These are phyloP conservation scores for Herpailurus yagouaroundi DNA, from an alignment of 2,113 vertebrate species.

Conservation along the genomic window DNA sequence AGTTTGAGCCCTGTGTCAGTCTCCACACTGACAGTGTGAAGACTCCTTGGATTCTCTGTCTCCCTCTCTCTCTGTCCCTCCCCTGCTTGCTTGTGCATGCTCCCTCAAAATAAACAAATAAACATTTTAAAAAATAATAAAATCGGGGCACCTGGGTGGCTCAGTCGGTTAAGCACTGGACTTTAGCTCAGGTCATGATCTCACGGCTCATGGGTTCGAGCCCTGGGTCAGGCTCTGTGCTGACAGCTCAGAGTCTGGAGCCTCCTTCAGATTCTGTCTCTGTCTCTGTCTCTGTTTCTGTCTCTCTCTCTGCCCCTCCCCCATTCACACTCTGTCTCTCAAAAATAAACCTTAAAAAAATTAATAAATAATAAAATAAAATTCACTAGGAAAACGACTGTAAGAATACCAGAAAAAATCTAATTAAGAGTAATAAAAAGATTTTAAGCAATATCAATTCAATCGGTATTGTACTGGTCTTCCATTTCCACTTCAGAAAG, in stretches of 20 bases:
- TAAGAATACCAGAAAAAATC: neutral
- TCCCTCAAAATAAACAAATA: neutral
- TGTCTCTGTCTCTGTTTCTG: too few species aligned
- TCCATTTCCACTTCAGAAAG: neutral
- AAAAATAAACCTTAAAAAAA: neutral
- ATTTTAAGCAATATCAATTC: constrained; percentile 17
- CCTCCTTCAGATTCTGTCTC: neutral
- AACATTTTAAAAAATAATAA: too few species aligned
- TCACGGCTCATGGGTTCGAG: neutral
- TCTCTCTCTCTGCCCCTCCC: neutral
- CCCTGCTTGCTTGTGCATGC: neutral
- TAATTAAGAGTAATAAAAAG: neutral
- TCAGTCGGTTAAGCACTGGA: neutral
- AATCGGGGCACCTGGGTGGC: neutral
- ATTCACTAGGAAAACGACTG: neutral
- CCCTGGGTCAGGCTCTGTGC: neutral
- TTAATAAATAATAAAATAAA: neutral
- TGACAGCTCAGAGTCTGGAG: neutral
- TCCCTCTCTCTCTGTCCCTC: neutral
- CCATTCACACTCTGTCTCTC: neutral
- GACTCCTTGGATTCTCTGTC: neutral
- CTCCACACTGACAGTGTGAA: neutral
- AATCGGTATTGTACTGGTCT: neutral
- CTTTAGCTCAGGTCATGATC: neutral
- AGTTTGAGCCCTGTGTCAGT: neutral